Base-by-base conservation (phyloP, 2,888 invertebrate species). In the Leptopterna dolabrata region DNA sequence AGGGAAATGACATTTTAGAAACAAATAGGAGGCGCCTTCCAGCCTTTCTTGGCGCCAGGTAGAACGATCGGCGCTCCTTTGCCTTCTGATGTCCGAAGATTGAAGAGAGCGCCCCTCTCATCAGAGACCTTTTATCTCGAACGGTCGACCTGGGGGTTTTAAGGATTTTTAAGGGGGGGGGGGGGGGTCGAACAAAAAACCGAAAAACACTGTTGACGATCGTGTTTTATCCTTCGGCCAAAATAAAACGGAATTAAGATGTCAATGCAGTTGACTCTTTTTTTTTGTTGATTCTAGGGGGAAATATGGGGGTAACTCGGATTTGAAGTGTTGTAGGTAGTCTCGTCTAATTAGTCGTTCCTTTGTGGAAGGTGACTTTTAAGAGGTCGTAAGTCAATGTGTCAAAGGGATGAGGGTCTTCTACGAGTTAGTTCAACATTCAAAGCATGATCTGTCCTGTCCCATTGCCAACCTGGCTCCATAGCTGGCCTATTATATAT, bases 1-100 rank as follows among this genome's bases (percentile, higher is more conserved):
- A 73, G 6, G 73, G 36, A 73, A 73, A 73, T 73, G 73, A 73
- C 73, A 73, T 73, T 73, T 71, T 41, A 73, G 73, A 73, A 73
- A 73, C 73, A 73, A 73, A 73, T 73, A 73, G 73, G 36, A 73
- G 24, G 63, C 24, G 63, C 63, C 63, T 16, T 14, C 14, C 13
- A 11, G 14, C 73, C 73, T 73, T 73, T 36, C 36, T 73, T 73
- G 73, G 73, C 73, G 73, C 73, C 73, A 73, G 73, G 73, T 73
- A 73, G 19, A 9, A 30, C 16, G 41, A 73, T 36, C 29, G 71
- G 19, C 63, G 63, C 9, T 63, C 24, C 24, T 63, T 63, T 27
- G 7, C 13, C 73, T 73, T 73, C 73, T 36, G 73, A 73, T 73
- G 73, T 73, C 73, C 73, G 73, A 73, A 63, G 63, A 63, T 63